Base-by-base conservation (phyloP, 2,113 vertebrate species). In the Neoarius graeffei region DNA sequence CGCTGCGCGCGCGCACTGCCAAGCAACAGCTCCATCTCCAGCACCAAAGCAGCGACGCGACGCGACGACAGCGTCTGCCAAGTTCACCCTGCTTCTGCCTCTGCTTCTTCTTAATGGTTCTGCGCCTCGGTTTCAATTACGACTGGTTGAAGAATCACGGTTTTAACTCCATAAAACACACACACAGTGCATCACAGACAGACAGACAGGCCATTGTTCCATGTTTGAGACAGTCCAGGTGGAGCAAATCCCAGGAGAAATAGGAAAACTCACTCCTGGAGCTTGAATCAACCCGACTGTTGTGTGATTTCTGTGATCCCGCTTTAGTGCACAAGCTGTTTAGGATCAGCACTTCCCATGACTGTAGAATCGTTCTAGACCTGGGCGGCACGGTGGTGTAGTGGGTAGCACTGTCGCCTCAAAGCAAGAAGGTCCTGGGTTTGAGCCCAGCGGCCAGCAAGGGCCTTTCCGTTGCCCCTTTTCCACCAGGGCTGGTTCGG, bases 1-100 rank as follows among this genome's bases (percentile, higher is more conserved):
- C 86, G 25, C 66, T 86, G 87, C 80, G 87, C 89, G 87, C 89
- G 85, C 88, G 69, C 81, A 91, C 89, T 91, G 90, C 90, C 90
- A 89, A 86, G 90, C 90, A 91, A 91, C 90, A 79, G 83, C 88
- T 79, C 25, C 67, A 69, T 69, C 64, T 79, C 88, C 35, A 69
- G 82, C 52, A 59, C 88, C 27, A 27, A 73, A 67, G 62, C 77
- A 79, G 71, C 81, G 60, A 67, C 66, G 71, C 81, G 60, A 67
- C 66, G 64, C 67, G 13, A 52, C 50, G 56, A 42, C 54, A 48
- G 48, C 87, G 8, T 30, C 30, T 14, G n/a, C 82, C 87, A 87
- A 87, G 81, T 88, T 81, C 59, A 85, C 25, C n/a, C 52, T 42
- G 3, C 42, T 84, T 5, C 35, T 48, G 5, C n/a, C 48, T 66